phyloP scores from a whole-genome alignment of 1,140 invertebrate species.

The Pachypeltis micranthus region DNA sequence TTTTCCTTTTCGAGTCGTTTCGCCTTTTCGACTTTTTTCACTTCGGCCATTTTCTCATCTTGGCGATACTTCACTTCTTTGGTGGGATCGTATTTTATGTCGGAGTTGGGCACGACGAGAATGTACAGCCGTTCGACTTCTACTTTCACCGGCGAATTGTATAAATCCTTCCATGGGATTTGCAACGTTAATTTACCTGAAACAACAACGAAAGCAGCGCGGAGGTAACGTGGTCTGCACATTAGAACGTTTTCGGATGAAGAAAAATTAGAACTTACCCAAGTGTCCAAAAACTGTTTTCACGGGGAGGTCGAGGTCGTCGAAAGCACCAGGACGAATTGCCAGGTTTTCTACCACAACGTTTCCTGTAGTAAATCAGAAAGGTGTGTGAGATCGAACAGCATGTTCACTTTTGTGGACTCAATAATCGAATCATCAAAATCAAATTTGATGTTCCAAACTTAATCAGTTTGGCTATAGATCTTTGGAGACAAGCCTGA shows the following conservation, averaged over 20 bases:
- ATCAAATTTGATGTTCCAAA: too few relatives aligned
- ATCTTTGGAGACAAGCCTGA: too few relatives aligned
- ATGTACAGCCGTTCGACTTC: constrained; percentile 54
- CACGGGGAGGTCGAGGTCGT: constrained; percentile 81
- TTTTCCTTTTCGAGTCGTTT: constrained; percentile 65
- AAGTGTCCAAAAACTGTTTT: constrained; percentile 80
- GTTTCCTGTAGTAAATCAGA: constrained; percentile 70
- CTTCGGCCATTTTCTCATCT: constrained; percentile 71
- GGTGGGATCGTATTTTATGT: constrained; percentile 74
- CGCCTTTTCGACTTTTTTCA: constrained; percentile 68
- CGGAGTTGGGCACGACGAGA: constrained; percentile 76
- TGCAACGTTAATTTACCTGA: constrained; percentile 83
- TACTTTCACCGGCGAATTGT: constrained; percentile 81
- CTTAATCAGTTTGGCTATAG: too few relatives aligned
- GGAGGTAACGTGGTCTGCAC: neutral
- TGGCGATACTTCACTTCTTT: constrained; percentile 72
- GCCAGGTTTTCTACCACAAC: constrained; percentile 83
- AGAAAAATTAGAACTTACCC: constrained; percentile 46
- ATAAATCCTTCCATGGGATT: constrained; percentile 97
- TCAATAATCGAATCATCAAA: too few relatives aligned
- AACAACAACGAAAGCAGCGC: constrained; percentile 10
- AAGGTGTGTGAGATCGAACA: too few relatives aligned
- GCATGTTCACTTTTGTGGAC: too few relatives aligned
- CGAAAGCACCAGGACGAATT: constrained; percentile 82
- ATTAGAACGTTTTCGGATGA: neutral